Evolutionary conservation across 2,113 vertebrate species (phyloP).

Genomic region (Spheniscus mendiculus): DNA sequence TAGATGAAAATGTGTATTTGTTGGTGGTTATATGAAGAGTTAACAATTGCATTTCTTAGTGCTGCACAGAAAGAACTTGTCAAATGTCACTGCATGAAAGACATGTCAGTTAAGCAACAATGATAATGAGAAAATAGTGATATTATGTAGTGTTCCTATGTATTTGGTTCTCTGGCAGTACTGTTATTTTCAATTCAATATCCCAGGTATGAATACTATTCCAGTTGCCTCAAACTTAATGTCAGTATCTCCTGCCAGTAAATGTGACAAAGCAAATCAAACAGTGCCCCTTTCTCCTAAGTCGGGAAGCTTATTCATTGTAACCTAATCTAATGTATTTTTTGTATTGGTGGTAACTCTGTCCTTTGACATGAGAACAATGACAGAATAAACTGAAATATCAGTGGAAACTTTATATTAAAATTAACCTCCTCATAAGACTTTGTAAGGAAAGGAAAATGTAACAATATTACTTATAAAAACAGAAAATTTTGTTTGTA

Average conservation of each 20-base stretch:
- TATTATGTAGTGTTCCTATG: not conserved
- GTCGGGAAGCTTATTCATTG: not conserved
- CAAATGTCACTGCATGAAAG: not conserved
- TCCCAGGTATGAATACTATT: not conserved
- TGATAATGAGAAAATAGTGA: not conserved
- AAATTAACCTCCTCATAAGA: not conserved
- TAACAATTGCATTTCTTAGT: not conserved
- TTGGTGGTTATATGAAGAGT: not conserved
- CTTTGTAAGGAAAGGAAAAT: not conserved
- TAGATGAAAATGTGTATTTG: not conserved
- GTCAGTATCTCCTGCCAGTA: not conserved
- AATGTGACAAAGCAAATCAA: constrained; percentile 56
- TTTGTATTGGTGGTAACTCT: not conserved
- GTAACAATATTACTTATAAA: not conserved
- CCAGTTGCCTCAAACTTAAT: constrained; percentile 6
- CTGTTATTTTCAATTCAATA: not conserved
- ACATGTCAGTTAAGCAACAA: not conserved
- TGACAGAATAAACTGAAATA: not conserved
- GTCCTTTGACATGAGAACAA: not conserved
- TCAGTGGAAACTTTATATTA: not conserved
- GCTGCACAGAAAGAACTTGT: not conserved
- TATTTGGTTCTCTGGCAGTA: constrained; percentile 4
- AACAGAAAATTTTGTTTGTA: not conserved
- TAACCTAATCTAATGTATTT: constrained; percentile 32
- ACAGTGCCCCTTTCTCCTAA: not conserved